phyloP scores from a whole-genome alignment of 1,140 invertebrate genomes.

The Drosophila punjabiensis region DNA sequence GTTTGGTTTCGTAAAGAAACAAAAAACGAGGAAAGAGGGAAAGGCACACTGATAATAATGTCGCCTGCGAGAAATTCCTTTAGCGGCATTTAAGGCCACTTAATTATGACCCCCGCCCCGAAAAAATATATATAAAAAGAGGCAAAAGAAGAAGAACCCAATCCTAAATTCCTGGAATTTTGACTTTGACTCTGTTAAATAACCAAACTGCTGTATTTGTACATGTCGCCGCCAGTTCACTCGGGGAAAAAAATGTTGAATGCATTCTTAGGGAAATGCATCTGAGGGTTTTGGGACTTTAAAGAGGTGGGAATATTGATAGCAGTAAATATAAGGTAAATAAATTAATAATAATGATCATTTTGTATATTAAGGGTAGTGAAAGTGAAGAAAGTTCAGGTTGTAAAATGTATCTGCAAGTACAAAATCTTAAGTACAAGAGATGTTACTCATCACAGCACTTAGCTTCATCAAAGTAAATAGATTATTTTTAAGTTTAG shows the following conservation, averaged over 20 bases:
- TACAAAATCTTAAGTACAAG: background rate
- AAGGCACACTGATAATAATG: conserved; percentile 79
- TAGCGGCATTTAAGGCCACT: conserved; percentile 82
- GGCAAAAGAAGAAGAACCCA: conserved; percentile 39
- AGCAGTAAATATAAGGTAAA: background rate
- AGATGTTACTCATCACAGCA: background rate
- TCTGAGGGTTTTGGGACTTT: background rate
- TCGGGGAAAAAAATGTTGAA: conserved; percentile 12
- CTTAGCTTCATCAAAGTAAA: too few relatives aligned
- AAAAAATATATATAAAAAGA: conserved; percentile 28
- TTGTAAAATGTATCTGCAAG: background rate
- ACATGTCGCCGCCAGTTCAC: conserved; percentile 40
- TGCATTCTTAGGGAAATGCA: conserved; percentile 19
- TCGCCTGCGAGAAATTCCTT: conserved; percentile 82
- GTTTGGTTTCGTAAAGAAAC: conserved; percentile 10
- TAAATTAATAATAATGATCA: too few relatives aligned
- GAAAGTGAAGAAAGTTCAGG: background rate
- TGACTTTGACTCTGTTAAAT: conserved; percentile 69
- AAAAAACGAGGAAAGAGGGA: background rate
- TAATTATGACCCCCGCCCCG: conserved; percentile 67
- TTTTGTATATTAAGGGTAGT: background rate
- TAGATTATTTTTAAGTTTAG: too few relatives aligned
- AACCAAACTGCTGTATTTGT: conserved; percentile 79
- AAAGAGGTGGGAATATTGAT: background rate
- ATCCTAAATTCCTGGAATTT: conserved; percentile 82